phyloP scores from a whole-genome alignment of 2,888 invertebrate species.

The Dromius quadrimaculatus region DNA sequence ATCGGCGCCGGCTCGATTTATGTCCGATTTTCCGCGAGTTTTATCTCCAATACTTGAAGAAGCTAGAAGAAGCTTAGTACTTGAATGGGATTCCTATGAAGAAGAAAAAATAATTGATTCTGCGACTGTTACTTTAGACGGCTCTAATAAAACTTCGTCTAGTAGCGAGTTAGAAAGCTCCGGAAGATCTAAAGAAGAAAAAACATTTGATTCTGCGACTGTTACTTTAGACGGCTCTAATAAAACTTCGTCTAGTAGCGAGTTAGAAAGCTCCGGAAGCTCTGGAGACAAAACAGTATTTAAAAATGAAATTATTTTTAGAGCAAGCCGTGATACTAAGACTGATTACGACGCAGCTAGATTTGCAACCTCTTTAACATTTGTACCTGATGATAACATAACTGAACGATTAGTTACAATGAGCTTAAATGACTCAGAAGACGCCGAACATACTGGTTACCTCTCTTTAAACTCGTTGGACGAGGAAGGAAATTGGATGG shows the following conservation, averaged over 20 bases:
- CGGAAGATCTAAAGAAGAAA: too few species aligned
- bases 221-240: neutral
- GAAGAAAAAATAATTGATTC: slow-evolving; percentile 14
- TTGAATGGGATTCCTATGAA: too few species aligned
- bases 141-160: neutral
- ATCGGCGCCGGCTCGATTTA: slow-evolving; percentile 40
- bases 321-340: slow-evolving; percentile 1
- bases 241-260: neutral
- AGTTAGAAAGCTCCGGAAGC: too few species aligned
- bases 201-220: too few species aligned
- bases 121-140: neutral
- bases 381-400: slow-evolving; percentile 7
- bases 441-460: too few species aligned
- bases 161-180: neutral
- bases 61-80: slow-evolving; percentile 58
- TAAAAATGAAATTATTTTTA: slow-evolving; percentile 35
- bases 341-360: slow-evolving; percentile 25
- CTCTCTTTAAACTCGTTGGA: slow-evolving; percentile 35
- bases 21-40: neutral
- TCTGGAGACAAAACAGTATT: slow-evolving; percentile 23
- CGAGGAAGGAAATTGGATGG: slow-evolving; percentile 64
- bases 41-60: slow-evolving; percentile 63
- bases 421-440: slow-evolving; percentile 1
- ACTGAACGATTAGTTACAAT: neutral
- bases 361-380: slow-evolving; percentile 1